These are phyloP conservation scores for Reinhardtius hippoglossoides DNA, from an alignment of 2,113 vertebrate species.

Conservation along the genomic window DNA sequence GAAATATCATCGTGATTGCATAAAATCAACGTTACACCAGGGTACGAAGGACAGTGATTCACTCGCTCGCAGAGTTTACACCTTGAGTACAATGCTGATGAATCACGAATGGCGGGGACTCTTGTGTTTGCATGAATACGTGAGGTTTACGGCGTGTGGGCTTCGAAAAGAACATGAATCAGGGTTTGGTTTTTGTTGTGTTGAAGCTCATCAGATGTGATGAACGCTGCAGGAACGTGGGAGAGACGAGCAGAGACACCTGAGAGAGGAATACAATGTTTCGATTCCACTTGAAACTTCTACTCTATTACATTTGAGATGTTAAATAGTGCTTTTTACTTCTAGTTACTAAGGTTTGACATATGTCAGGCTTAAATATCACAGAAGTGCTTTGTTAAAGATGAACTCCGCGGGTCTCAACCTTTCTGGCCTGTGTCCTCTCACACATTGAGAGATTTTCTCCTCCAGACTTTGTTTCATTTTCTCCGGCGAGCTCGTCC, in stretches of 20 bases:
- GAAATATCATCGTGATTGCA: conserved; percentile 14
- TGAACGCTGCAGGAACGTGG: neutral
- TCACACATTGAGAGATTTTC: neutral
- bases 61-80: conserved; percentile 7
- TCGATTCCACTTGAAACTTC: neutral
- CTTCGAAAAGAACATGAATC: conserved; percentile 21
- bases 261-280: neutral
- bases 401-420: neutral
- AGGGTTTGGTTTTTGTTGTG: too few species aligned
- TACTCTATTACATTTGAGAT: neutral
- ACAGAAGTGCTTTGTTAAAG: neutral
- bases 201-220: neutral
- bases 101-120: neutral
- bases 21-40: neutral
- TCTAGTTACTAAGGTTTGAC: neutral
- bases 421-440: neutral
- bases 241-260: neutral
- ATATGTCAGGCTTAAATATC: too few species aligned
- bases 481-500: neutral
- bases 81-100: conserved; percentile 29
- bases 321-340: neutral
- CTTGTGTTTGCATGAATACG: neutral
- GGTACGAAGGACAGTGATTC: neutral
- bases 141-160: conserved; percentile 9
- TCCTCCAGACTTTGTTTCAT: neutral